Evolutionary conservation across 2,888 invertebrate genomes (phyloP), one percentile per base, ranked within the genome.

Genomic region (Dryomyza anilis): DNA sequence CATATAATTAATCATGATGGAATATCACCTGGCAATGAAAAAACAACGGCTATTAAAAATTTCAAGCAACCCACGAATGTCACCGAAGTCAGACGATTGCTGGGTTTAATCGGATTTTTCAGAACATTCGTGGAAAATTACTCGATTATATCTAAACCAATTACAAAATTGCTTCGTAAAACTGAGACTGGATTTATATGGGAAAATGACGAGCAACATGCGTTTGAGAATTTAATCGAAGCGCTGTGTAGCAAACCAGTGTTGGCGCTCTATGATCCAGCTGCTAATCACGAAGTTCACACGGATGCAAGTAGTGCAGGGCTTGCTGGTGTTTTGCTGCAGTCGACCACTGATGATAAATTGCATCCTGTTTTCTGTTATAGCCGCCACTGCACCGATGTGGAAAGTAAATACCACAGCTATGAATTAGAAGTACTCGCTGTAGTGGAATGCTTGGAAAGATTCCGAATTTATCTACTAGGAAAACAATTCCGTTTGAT

Each of bases 381-480:
- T 12, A 48, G 48, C 19, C 48, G 14, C 21, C 21, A 46, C 10
- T 48, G 48, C 48, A 19, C 21, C 12, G 48, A 25, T 12, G 23
- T 25, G 14, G 23, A 48, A 48, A 48, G 48, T 12, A 19, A 12
- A 25, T 25, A 25, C 14, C 48, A 48, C 25, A 48, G 48, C 25
- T 48, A 48, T 12, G 25, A 48, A 12, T 48, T 69, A 1, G 78
- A 81, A 68, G 75, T 78, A 10, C 63, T 81, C 16, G 77, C 77
- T 0, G 70, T 79, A 10, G 74, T 80, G 19, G 67, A 75, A 69
- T 72, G 78, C 1, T 52, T 79, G 14, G 74, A 78, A 43, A 75
- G 76, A 46, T 79, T 80, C 64, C 63, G 78, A 14, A 68, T 76
- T 4, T 81, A 79, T 63, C 58, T 79, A n/a, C 53, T 79, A 30